These are phyloP conservation scores for Athripsodes cinereus DNA, from an alignment of 2,888 invertebrate genomes.

Conservation along the genomic window DNA sequence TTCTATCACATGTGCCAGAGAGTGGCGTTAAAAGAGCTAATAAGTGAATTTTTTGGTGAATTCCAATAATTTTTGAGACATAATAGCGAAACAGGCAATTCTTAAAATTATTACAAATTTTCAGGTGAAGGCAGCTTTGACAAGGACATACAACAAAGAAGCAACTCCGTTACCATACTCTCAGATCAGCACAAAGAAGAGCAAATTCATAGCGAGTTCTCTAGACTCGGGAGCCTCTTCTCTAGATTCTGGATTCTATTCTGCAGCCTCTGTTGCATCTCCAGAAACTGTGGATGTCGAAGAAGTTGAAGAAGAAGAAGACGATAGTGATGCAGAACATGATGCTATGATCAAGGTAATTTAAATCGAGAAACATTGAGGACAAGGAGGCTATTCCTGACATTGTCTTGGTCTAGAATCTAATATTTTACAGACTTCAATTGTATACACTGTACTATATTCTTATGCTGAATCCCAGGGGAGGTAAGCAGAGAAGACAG, in stretches of 20 bases:
- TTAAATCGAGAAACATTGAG: no score
- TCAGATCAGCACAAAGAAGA: conserved; percentile 56
- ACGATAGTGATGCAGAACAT: conserved; percentile 58
- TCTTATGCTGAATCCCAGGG: no score
- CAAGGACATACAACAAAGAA: conserved; percentile 86
- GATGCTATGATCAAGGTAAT: conserved; percentile 78
- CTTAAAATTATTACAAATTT: no score
- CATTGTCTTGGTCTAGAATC: no score
- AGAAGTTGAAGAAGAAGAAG: conserved; percentile 43
- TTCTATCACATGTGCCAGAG: no score
- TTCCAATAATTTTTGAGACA: neutral
- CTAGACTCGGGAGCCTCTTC: conserved; percentile 29
- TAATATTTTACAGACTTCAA: no score
- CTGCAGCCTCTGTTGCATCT: conserved; percentile 34
- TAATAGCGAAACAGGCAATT: no score
- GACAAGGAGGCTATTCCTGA: no score
- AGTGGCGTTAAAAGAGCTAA: no score
- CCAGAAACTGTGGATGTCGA: conserved; percentile 34
- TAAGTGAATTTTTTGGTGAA: neutral
- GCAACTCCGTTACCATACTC: conserved; percentile 74
- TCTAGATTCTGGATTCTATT: conserved; percentile 21
- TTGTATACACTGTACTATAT: no score
- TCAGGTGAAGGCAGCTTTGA: conserved; percentile 89
- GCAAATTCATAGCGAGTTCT: conserved; percentile 42
- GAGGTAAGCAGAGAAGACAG: no score